Evolutionary conservation across 2,797 vertebrate genomes (phyloP).

Genomic region (Sphenopsis melanotis): DNA sequence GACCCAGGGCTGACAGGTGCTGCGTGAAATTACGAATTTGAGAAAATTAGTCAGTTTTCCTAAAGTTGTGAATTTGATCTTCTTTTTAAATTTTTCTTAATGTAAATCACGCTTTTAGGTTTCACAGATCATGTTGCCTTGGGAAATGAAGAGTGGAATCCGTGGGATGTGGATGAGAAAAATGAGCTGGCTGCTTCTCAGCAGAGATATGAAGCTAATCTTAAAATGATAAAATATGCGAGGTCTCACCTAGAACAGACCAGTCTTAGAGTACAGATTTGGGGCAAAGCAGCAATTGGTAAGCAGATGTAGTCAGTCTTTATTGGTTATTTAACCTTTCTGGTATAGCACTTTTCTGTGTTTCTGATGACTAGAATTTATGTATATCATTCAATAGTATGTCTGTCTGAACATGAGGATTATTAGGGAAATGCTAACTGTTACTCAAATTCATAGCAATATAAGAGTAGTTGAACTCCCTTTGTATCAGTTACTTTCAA

Average conservation of each 20-base stretch:
- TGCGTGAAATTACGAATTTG: too few species aligned
- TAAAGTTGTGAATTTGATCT: not conserved
- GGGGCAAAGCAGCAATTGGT: constrained; percentile 97
- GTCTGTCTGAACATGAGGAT: not conserved
- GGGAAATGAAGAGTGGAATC: constrained; percentile 89
- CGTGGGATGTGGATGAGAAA: constrained; percentile 90
- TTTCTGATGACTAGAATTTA: not conserved
- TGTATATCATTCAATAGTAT: not conserved
- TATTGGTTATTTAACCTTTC: not conserved
- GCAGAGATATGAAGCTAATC: constrained; percentile 79
- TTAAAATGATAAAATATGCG: constrained; percentile 76
- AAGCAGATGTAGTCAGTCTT: constrained; percentile 27
- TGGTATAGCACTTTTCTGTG: not conserved
- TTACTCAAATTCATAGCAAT: not conserved
- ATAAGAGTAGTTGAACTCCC: not conserved
- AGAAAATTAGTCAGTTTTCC: rapidly evolving
- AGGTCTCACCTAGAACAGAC: constrained; percentile 76
- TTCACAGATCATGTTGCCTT: constrained; percentile 68
- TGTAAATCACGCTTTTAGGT: not conserved
- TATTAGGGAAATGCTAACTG: not conserved
- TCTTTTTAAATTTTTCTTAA: not conserved
- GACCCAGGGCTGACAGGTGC: not conserved
- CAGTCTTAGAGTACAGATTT: constrained; percentile 88
- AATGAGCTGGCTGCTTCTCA: constrained; percentile 77
- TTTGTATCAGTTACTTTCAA: not conserved